phyloP scores from a whole-genome alignment of 2,888 invertebrate species.

The Nephrotoma appendiculata region DNA sequence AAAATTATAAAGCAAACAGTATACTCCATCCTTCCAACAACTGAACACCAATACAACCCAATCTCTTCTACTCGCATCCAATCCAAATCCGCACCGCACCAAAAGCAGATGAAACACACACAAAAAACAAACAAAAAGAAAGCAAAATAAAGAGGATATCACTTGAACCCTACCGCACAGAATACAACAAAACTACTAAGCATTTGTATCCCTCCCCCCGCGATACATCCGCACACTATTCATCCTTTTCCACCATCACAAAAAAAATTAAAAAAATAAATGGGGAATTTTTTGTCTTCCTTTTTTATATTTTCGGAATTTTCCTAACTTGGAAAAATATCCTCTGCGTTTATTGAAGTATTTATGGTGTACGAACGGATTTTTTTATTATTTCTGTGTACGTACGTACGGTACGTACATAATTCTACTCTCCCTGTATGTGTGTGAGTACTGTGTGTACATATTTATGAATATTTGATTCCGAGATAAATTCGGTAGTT shows the following conservation, averaged over 20 bases:
- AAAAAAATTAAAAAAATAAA: neutral
- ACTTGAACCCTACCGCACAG: neutral
- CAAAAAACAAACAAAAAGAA: neutral
- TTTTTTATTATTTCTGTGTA: neutral
- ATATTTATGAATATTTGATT: neutral
- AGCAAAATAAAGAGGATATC: neutral
- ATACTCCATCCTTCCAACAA: neutral
- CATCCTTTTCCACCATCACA: neutral
- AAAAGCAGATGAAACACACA: neutral
- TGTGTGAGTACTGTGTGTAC: neutral
- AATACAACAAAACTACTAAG: neutral
- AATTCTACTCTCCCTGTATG: neutral
- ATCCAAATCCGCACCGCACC: neutral
- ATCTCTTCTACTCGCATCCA: neutral
- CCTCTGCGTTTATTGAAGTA: neutral
- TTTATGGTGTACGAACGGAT: neutral
- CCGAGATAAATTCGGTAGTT: neutral
- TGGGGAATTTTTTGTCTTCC: neutral
- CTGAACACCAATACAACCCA: neutral
- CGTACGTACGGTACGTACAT: neutral
- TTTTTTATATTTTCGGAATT: neutral
- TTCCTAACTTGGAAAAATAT: neutral
- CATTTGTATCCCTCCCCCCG: neutral
- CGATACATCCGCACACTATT: neutral
- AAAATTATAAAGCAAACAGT: neutral